Evolutionary conservation across 53 echinoderm and acorn worm genomes (phyloP).

Genomic region (Glandiceps talaboti): DNA sequence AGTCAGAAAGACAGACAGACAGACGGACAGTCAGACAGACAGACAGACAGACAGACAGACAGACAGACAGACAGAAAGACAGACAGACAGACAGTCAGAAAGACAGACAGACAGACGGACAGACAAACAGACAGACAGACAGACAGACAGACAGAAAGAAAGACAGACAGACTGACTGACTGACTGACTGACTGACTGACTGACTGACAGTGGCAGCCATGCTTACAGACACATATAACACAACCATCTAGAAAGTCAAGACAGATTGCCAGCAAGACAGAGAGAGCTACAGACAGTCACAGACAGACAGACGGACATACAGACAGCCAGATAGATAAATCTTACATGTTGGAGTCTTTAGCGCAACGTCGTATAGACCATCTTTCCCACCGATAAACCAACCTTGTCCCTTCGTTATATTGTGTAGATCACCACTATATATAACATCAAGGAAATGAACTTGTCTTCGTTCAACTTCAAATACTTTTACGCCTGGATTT

Average conservation of each 20-base stretch:
- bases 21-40: background rate
- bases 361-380: background rate
- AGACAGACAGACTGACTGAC: background rate
- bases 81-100: background rate
- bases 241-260: background rate
- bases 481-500: background rate
- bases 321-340: background rate
- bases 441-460: background rate
- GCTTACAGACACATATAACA: too few relatives aligned
- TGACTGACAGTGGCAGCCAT: background rate
- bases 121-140: background rate
- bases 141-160: background rate
- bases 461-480: background rate
- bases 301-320: background rate
- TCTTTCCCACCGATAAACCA: background rate
- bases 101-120: background rate
- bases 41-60: background rate
- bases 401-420: background rate
- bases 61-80: background rate
- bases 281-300: background rate
- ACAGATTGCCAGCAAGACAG: background rate
- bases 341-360: background rate
- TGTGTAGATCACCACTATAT: background rate
- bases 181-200: background rate
- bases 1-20: background rate